These are phyloP conservation scores for Cryptus viduatorius DNA, from an alignment of 2,888 invertebrate genomes.

Conservation along the genomic window DNA sequence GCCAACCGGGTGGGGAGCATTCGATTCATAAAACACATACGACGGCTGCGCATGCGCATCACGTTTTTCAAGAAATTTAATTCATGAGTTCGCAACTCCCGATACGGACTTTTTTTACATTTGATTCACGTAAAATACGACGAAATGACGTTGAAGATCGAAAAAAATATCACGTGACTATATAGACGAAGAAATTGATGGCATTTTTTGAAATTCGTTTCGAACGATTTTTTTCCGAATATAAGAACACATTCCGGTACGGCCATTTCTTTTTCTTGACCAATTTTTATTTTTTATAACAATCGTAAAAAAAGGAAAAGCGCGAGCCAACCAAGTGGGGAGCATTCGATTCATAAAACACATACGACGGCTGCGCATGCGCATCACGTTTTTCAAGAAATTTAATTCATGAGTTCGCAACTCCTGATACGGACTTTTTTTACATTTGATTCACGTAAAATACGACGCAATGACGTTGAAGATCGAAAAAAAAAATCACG, in stretches of 20 bases:
- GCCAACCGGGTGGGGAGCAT: conserved; percentile 34
- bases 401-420: conserved; percentile 20
- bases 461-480: background rate
- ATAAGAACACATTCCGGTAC: too few relatives aligned
- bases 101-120: background rate
- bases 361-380: conserved; percentile 1
- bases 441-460: background rate
- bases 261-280: too few relatives aligned
- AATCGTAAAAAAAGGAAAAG: conserved; percentile 54
- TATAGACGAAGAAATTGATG: too few relatives aligned
- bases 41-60: conserved; percentile 2
- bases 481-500: background rate
- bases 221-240: conserved; percentile 2
- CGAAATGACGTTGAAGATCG: background rate
- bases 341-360: conserved; percentile 59
- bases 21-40: conserved; percentile 57
- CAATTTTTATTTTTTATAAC: too few relatives aligned
- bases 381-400: conserved; percentile 25
- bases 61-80: conserved; percentile 30
- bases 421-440: background rate
- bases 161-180: too few relatives aligned
- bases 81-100: conserved; percentile 7
- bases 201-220: background rate
- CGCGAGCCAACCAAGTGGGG: conserved; percentile 31
- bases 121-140: background rate